Evolutionary conservation across 2,797 vertebrate species (phyloP), one percentile per base, ranked within the genome.

Genomic region (Champsocephalus esox): DNA sequence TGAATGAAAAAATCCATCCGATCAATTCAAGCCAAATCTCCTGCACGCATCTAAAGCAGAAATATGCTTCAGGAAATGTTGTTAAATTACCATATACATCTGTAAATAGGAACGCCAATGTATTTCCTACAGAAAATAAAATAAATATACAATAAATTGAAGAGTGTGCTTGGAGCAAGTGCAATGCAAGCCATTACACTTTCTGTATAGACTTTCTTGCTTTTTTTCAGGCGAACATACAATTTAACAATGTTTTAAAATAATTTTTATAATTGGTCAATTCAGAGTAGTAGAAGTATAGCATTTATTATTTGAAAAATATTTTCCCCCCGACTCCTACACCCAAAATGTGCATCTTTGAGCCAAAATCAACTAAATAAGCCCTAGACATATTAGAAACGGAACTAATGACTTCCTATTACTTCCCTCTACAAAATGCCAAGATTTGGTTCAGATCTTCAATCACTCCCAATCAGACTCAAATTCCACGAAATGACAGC

Each of bases 1-100:
- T 55, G 28, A 70, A 59, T 50, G 9, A 52, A 68, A 52, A 24
- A 61, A 21, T 58, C 9, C 12, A 59, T 49, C 41, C 43, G 38
- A 43, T 56, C 45, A 7, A 3, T 41, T 62, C 24, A 9, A 66
- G 38, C 44, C n/a, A 61, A 16, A 38, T 57, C 38, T 24, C 34
- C 5, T 45, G 24, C 21, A 44, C 12, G 2, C 44, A 50, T 12
- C 44, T 46, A 17, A 62, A 49, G n/a, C 19, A 72, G 16, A 56
- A 13, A 49, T 49, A 13, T 19, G 49, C 69, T 54, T 17, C 43
- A 48, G 43, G 21, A 44, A 24, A 43, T 16, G 0, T 14, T 17
- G 44, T 9, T 34, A 57, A 70, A 21, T 50, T 28, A 28, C 14
- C 60, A 24, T 28, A 45, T 66, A 34, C 7, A 21, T 45, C 5